Evolutionary conservation across 2,797 vertebrate species (phyloP), one percentile per base, ranked within the genome.

Genomic region (Myotis myotis): DNA sequence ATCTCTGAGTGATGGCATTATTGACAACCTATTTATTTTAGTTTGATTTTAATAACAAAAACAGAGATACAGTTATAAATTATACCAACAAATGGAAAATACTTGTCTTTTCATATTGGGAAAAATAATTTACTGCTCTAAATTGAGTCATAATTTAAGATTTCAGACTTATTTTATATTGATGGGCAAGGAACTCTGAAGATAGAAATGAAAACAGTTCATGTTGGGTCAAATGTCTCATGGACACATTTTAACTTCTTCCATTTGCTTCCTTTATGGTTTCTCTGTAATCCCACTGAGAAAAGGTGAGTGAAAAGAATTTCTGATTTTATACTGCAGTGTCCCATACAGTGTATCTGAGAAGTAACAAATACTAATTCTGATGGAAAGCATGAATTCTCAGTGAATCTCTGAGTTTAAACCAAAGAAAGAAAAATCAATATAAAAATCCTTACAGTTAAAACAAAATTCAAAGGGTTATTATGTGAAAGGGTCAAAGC

Each of bases 101-200:
- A 80, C 9, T 47, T 88, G 64, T 51, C 22, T 86, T 94, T 95
- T 68, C 19, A 47, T 71, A 64, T 7, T 60, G 20, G 12, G 20
- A 36, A 95, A 96, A 84, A 49, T 94, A 95, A 87, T 62, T 75
- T 17, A 70, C 33, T 64, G 19, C 17, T 81, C 74, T 71, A 72
- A 92, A 60, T 20, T 36, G 2, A 47, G 16, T 12, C 51, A 36
- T 74, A 91, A 86, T 66, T 94, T 90, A 94, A 80, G 28, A 83
- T 83, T 85, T 94, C 74, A 96, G 95, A 87, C 10, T 76, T 87
- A 60, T 82, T 95, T 92, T 78, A 82, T 53, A 60, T 76, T 92
- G 53, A 51, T 87, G 85, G 33, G 4, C 1, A 86, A 92, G 38
- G 0, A 38, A 72, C 6, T 86, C 25, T 25, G 19, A 89, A 93